These are phyloP conservation scores for Agelastica alni DNA, from an alignment of 2,888 invertebrate species.

Conservation along the genomic window DNA sequence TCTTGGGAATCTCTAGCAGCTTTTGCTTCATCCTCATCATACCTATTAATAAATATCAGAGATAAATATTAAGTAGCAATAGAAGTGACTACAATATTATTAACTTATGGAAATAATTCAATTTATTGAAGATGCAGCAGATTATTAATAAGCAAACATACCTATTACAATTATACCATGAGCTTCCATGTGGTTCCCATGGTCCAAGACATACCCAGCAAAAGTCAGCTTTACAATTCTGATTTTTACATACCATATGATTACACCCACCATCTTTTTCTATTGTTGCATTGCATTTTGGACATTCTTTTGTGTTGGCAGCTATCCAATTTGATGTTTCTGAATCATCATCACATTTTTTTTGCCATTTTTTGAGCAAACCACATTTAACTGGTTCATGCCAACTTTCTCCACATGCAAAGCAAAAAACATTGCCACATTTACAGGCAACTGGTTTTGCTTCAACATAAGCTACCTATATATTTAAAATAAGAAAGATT, in stretches of 20 bases:
- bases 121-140: too few species aligned
- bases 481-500: neutral
- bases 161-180: constrained; percentile 66
- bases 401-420: constrained; percentile 96
- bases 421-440: constrained; percentile 95
- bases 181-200: constrained; percentile 98
- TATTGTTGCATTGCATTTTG: constrained; percentile 95
- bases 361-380: constrained; percentile 94
- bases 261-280: constrained; percentile 99
- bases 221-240: constrained; percentile 97
- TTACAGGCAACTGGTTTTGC: constrained; percentile 89
- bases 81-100: too few species aligned
- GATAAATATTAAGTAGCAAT: too few species aligned
- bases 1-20: constrained; percentile 97
- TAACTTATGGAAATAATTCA: too few species aligned
- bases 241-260: constrained; percentile 99
- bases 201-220: constrained; percentile 99
- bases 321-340: constrained; percentile 99
- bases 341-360: constrained; percentile 98
- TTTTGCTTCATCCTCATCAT: constrained; percentile 96
- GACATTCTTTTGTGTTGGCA: constrained; percentile 99
- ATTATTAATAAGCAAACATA: constrained; percentile 15
- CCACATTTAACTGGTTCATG: constrained; percentile 98
- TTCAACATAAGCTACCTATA: constrained; percentile 69
- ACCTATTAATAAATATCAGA: constrained; percentile 57